Base-by-base conservation (phyloP, 2,797 vertebrate genomes). In the Babyrousa celebensis region DNA sequence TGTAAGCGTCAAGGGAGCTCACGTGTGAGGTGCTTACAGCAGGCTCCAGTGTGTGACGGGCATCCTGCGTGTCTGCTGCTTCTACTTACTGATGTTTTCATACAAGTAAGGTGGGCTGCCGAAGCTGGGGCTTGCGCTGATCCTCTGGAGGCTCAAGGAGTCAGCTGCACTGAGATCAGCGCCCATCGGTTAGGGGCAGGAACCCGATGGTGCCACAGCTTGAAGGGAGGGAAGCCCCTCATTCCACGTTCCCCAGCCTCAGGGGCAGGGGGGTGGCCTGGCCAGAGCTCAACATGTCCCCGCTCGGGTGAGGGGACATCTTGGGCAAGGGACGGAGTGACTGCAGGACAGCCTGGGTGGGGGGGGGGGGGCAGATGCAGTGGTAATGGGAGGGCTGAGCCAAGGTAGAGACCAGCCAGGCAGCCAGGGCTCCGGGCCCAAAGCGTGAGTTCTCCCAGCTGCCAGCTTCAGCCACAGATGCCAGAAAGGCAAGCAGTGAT, bases 191-290 rank as follows among this genome's bases (percentile, higher is more conserved):
- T 9, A 75, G 23, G 20, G 77, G 15, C 15, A 67, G 17, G 71
- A 15, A 25, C 21, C 62, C 3, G 6, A 60, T 20, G 21, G 14
- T 29, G 18, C 79, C 6, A 12, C 14, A 14, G 68, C 27, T 20
- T n/a, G 43, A 36, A 43, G n/a, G 68, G 40, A 62, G 86, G 63
- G 67, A 70, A 68, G 32, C 52, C 27, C 62, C 17, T 1, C 4
- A 16, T 15, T 62, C 58, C 5, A 0, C 56, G 58, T n/a, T 67
- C 12, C 11, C n/a, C 1, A 2, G 48, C 71, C 54, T 8, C 0
- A 0, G 63, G 40, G 14, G 5, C 2, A 25, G 6, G 6, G 85
- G 21, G 17, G 0, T 1, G 63, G 18, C 29, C 77, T 70, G 36
- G 52, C 63, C 4, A 36, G 60, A n/a, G 25, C 71, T 25, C 23